These are phyloP conservation scores for Mesorhabditis spiculigera DNA, from an alignment of 2,888 invertebrate species.

Conservation along the genomic window DNA sequence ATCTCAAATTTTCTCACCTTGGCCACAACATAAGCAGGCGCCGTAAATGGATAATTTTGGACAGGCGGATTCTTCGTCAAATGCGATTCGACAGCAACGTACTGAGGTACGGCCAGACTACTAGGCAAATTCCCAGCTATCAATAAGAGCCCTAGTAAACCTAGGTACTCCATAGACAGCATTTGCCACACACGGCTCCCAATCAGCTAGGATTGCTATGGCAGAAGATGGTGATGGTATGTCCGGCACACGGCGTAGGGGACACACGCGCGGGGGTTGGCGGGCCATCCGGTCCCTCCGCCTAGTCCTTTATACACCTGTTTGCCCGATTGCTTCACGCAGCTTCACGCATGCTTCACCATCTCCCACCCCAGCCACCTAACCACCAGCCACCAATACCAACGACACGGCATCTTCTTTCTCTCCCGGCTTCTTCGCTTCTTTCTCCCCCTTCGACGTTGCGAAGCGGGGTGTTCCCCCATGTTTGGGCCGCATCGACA, in stretches of 20 bases:
- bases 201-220: too few relatives aligned
- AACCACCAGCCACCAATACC: too few relatives aligned
- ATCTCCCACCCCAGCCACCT: too few relatives aligned
- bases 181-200: too few relatives aligned
- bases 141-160: too few relatives aligned
- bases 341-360: neutral
- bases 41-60: constrained; percentile 1
- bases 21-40: neutral
- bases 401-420: neutral
- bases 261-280: too few relatives aligned
- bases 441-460: neutral
- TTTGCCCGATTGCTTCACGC: neutral
- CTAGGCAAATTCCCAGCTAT: neutral
- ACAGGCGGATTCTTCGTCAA: neutral
- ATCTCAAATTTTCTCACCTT: neutral
- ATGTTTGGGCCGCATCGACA: too few relatives aligned
- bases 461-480: too few relatives aligned
- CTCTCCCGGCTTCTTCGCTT: neutral
- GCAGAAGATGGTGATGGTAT: too few relatives aligned
- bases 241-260: too few relatives aligned
- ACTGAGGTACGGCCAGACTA: neutral
- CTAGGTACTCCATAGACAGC: too few relatives aligned
- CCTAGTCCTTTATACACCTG: neutral
- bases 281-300: neutral
- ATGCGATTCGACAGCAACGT: neutral